phyloP scores from a whole-genome alignment of 2,797 vertebrate species.

The Sebastes flavidus region DNA sequence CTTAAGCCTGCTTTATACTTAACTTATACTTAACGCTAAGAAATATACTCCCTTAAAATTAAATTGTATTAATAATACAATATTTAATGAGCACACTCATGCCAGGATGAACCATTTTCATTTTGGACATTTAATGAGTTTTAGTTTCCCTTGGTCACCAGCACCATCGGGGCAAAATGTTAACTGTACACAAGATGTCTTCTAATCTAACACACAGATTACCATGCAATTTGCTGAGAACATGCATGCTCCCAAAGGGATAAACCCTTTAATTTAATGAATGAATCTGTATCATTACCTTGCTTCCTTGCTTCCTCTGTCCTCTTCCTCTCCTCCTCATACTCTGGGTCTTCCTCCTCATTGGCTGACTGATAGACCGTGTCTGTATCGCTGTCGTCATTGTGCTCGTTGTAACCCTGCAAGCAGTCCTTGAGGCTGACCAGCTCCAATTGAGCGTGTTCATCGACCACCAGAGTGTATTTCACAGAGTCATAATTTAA shows the following conservation, averaged over 20 bases:
- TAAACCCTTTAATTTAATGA: not conserved
- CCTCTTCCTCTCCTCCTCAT: slow-evolving; percentile 74
- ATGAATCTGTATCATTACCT: slow-evolving; percentile 36
- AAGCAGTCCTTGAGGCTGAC: slow-evolving; percentile 92
- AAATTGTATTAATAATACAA: too few relatives aligned
- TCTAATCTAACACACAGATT: not conserved
- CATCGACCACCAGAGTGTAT: slow-evolving; percentile 95
- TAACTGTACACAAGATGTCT: not conserved
- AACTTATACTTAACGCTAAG: not conserved
- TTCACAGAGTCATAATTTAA: slow-evolving; percentile 91
- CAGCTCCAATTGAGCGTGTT: slow-evolving; percentile 91
- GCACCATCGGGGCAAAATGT: too few relatives aligned
- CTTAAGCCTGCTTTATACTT: too few relatives aligned
- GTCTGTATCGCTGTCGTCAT: slow-evolving; percentile 87
- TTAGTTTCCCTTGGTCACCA: too few relatives aligned
- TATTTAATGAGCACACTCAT: too few relatives aligned
- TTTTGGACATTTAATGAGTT: too few relatives aligned
- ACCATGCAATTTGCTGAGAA: not conserved
- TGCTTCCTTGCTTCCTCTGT: slow-evolving; percentile 73
- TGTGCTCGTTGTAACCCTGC: slow-evolving; percentile 84
- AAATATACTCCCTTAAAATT: too few relatives aligned
- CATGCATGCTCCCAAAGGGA: not conserved
- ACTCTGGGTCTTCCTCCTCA: slow-evolving; percentile 85
- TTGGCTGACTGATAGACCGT: slow-evolving; percentile 88
- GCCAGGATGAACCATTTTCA: too few relatives aligned